phyloP scores from a whole-genome alignment of 2,113 vertebrate genomes.

The Cinclus mexicanus region DNA sequence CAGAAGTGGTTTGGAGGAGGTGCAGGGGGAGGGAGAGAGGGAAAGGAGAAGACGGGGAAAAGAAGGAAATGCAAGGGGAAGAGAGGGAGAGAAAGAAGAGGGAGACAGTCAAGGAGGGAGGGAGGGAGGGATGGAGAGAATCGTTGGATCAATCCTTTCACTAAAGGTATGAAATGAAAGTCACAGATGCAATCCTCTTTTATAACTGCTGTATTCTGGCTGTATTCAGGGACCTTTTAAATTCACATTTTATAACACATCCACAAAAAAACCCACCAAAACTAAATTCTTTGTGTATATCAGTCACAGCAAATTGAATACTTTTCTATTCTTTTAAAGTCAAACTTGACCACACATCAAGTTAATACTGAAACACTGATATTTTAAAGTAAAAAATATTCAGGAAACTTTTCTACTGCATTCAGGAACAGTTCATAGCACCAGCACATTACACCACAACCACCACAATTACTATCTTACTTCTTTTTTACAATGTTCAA shows the following conservation, averaged over 20 bases:
- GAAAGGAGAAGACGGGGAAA: not conserved
- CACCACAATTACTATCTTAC: not conserved
- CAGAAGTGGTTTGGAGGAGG: not conserved
- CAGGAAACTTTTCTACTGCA: not conserved
- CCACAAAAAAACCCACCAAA: rapidly evolving
- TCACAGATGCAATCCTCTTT: not conserved
- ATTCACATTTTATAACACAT: not conserved
- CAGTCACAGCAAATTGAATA: not conserved
- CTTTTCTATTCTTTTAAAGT: not conserved
- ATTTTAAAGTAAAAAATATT: not conserved
- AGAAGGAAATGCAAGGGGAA: not conserved
- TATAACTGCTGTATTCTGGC: not conserved
- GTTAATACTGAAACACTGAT: not conserved
- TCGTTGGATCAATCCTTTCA: not conserved
- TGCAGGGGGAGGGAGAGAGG: not conserved
- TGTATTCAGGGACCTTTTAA: not conserved
- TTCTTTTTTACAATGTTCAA: not conserved
- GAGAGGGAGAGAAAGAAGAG: not conserved
- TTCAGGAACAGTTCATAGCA: not conserved
- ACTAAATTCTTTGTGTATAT: not conserved
- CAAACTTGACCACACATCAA: not conserved
- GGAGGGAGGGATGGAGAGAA: not conserved
- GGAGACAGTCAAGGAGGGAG: not conserved
- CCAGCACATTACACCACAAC: not conserved
- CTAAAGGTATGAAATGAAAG: not conserved